Conservation (phyloP, 2,888 invertebrate genomes). For the Heliconius aoede region DNA sequence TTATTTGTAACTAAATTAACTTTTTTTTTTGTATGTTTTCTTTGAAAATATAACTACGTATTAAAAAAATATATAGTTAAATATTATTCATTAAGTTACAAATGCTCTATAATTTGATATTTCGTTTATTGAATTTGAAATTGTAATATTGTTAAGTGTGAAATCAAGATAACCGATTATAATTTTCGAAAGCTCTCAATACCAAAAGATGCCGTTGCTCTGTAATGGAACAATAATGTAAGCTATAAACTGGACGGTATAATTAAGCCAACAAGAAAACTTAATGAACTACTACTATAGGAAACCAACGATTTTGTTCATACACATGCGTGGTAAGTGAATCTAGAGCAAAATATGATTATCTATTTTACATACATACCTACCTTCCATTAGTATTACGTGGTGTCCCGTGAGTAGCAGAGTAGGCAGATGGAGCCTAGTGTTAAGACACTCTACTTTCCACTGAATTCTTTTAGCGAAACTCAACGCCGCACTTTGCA, state of each 20-base stretch:
- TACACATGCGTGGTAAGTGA: background rate
- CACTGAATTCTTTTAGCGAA: no score
- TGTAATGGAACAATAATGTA: constrained; percentile 31
- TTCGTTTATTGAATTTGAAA: background rate
- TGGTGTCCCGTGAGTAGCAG: no score
- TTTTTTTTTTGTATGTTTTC: background rate
- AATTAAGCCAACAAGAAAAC: constrained; percentile 28
- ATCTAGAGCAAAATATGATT: constrained; percentile 8
- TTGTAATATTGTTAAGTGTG: background rate
- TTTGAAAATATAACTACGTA: background rate
- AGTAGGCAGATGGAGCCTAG: no score
- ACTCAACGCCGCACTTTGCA: no score
- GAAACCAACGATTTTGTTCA: constrained; percentile 20
- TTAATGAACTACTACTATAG: constrained; percentile 20
- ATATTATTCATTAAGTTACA: background rate
- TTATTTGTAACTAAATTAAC: background rate
- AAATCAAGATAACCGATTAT: constrained; percentile 4
- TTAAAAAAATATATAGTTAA: background rate
- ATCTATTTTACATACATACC: constrained; percentile 1
- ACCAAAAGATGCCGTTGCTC: constrained; percentile 27
- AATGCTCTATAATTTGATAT: background rate
- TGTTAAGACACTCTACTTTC: no score
- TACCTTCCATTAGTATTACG: background rate
- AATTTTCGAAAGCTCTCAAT: constrained; percentile 25
- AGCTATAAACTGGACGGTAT: constrained; percentile 27